Conservation (phyloP, 2,888 invertebrate genomes). For the Zele albiditarsus region DNA sequence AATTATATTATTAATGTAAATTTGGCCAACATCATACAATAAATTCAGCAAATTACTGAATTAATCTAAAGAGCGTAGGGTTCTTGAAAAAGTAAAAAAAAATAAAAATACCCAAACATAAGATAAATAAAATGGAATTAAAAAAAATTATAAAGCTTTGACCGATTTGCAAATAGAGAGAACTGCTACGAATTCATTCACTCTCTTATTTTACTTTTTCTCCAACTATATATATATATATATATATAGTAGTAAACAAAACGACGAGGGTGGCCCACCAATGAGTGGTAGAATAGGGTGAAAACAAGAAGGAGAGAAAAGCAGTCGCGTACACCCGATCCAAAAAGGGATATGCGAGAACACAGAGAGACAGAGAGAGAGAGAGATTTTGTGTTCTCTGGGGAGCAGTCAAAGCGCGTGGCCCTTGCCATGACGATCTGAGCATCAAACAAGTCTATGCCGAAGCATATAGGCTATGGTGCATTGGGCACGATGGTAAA, state of each 20-base stretch:
- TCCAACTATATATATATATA: constrained; percentile 21
- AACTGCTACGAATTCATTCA: constrained; percentile 53
- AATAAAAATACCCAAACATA: background rate
- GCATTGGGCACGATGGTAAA: constrained; percentile 39
- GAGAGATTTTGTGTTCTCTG: constrained; percentile 66
- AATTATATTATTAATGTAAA: background rate
- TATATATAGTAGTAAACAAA: constrained; percentile 48
- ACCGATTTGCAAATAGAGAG: constrained; percentile 64
- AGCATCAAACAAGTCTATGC: constrained; percentile 68
- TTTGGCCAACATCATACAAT: background rate
- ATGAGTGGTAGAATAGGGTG: constrained; percentile 42
- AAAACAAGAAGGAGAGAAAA: constrained; percentile 47
- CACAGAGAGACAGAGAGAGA: constrained; percentile 60
- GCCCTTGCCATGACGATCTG: constrained; percentile 68
- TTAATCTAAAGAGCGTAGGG: background rate
- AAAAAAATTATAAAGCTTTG: constrained; percentile 60
- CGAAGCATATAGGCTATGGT: background rate
- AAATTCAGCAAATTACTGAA: no score
- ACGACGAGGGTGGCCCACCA: constrained; percentile 42
- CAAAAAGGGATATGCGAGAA: constrained; percentile 48
- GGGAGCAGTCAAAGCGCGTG: constrained; percentile 72
- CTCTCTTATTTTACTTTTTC: constrained; percentile 37
- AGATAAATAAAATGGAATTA: constrained; percentile 28
- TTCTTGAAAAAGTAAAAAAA: background rate
- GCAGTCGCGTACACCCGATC: constrained; percentile 6